A percentile compares a stretch with the other conserved stretches of the same genome.
phyloP scores from a whole-genome alignment of 1,140 invertebrate genomes.

The Lepidotrigona ventralis region DNA sequence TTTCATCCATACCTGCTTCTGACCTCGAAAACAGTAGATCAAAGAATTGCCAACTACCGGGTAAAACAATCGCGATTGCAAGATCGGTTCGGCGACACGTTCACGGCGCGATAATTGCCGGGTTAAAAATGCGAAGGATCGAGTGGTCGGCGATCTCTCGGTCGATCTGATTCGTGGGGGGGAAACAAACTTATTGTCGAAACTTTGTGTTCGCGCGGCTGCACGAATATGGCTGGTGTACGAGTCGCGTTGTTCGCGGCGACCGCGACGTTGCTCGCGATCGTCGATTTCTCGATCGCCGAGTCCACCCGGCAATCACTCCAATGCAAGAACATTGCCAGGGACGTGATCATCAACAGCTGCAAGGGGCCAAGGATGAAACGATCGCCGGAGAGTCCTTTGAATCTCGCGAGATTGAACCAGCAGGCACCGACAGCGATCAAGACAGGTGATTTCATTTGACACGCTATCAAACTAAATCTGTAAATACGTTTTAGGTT shows the following conservation, averaged over 20 bases:
- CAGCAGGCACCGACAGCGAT: too few species aligned
- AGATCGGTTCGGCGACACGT: slow-evolving; percentile 5
- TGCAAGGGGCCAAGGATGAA: slow-evolving; percentile 29
- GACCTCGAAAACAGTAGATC: not conserved
- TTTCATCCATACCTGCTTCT: not conserved
- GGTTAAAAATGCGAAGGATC: slow-evolving; percentile 29
- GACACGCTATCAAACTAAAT: too few species aligned
- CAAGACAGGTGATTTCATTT: too few species aligned
- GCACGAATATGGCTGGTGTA: not conserved
- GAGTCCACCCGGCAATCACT: not conserved
- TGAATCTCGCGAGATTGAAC: too few species aligned
- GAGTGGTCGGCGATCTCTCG: slow-evolving; percentile 15
- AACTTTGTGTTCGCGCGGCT: too few species aligned
- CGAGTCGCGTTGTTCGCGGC: not conserved
- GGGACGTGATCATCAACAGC: slow-evolving; percentile 23
- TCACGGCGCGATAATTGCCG: not conserved
- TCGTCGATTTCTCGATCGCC: not conserved
- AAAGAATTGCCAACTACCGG: not conserved
- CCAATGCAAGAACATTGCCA: slow-evolving; percentile 32
- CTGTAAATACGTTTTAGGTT: too few species aligned
- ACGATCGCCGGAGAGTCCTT: rapidly evolving
- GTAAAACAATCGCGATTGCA: slow-evolving; percentile 11
- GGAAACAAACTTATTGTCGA: not conserved
- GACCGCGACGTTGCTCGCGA: not conserved
- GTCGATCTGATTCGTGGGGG: not conserved